Base-by-base conservation (phyloP, 2,888 invertebrate species). In the Odontothrips loti region DNA sequence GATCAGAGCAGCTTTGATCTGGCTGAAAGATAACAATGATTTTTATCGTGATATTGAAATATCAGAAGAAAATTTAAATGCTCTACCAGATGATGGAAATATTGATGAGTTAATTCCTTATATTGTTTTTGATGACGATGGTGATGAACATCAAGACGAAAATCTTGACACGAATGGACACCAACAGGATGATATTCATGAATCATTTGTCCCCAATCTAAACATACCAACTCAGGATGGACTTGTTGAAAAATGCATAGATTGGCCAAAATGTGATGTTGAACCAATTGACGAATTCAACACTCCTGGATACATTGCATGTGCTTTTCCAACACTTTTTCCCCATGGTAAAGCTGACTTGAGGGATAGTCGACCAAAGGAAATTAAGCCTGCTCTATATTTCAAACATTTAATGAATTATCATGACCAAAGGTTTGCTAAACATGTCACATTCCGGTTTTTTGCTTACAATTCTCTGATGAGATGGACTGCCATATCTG, bases 341-440 rank as follows among this genome's bases (percentile, higher is more conserved):
- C 83, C 82, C 4, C 63, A 75, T n/a, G 83, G 82, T 3, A 79
- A 48, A 9, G 81, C 82, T 29, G 83, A 83, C 68, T 29, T 83
- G 15, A 29, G 81, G 12, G 68, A 63, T 27, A 27, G 79, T 20
- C 23, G 80, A 4, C 34, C 4, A 17, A 4, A 43, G 2, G 63
- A 81, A 63, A 27, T 79, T 0, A 48, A 43, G 63, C n/a, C 80
- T 17, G 17, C 17, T 11, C 58, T 79, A n/a, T 81, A 80, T 29
- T 81, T 81, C 23, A 34, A 81, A 63, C 68, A 80, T 23, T 68
- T 81, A 9, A 47, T 81, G 29, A 58, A 81, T n/a, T 81, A 63
- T 47, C 23, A 80, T 20, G 81, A 81, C 78, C 17, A 29, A 1
- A 43, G 81, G 12, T 81, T 81, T 80, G 81, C 81, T 48, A 8